A percentile compares a stretch with the other conserved stretches of the same genome.
Conservation (phyloP, 2,888 invertebrate genomes). For the Andricus curvator region DNA sequence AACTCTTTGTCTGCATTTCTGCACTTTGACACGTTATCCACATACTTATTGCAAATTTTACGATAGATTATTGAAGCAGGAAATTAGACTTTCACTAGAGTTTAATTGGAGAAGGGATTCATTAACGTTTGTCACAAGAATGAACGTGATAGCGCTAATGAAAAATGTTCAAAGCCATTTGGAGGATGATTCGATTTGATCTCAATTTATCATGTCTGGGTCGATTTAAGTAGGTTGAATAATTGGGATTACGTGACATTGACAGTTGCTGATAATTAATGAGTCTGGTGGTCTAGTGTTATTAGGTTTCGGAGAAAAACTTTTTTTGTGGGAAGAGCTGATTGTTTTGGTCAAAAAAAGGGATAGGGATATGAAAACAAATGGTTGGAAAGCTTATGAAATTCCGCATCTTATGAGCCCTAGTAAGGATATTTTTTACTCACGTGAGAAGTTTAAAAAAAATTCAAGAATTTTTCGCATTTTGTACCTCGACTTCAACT, state of each 20-base stretch:
- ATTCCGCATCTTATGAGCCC: too few species aligned
- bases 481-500: too few species aligned
- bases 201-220: neutral
- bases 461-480: too few species aligned
- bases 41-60: neutral
- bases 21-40: neutral
- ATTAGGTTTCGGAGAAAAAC: neutral
- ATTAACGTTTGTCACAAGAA: neutral
- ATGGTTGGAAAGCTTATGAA: too few species aligned
- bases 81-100: too few species aligned
- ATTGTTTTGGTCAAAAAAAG: neutral
- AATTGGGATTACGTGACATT: neutral
- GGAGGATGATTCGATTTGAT: neutral
- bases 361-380: too few species aligned
- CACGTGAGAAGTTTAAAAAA: too few species aligned
- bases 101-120: neutral
- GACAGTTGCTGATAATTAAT: neutral
- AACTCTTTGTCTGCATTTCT: slow-evolving; percentile 1
- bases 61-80: too few species aligned
- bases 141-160: neutral
- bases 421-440: too few species aligned
- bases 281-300: neutral
- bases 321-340: neutral
- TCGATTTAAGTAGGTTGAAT: neutral
- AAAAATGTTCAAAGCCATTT: neutral